Conservation (phyloP, 1,140 invertebrate species). For the Tribolium castaneum region DNA sequence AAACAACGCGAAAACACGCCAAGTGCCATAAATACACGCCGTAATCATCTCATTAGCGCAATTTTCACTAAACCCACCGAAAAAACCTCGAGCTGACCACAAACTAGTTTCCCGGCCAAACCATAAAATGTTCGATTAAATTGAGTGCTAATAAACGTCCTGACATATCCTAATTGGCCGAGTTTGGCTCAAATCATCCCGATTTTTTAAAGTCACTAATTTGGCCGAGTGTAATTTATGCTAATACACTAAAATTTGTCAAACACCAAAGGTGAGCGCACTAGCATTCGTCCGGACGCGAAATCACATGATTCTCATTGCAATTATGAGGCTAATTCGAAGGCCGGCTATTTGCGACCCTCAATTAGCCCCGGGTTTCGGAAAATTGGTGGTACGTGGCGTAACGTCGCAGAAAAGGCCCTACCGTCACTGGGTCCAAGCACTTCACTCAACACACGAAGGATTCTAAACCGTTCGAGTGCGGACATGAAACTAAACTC, state of each 20-base stretch:
- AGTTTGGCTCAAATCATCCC: background rate
- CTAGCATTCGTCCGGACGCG: background rate
- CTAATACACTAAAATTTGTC: background rate
- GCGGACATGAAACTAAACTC: slow-evolving; percentile 19
- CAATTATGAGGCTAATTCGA: slow-evolving; percentile 13
- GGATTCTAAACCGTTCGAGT: slow-evolving; percentile 11
- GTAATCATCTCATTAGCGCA: background rate
- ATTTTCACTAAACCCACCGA: background rate
- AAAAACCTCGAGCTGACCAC: background rate
- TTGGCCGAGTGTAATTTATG: background rate
- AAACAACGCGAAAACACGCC: no score
- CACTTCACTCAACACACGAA: background rate
- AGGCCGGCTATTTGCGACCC: background rate
- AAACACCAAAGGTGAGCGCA: background rate
- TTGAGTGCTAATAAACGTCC: slow-evolving; percentile 1
- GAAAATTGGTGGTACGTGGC: no score
- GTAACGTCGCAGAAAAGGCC: background rate
- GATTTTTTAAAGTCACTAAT: slow-evolving; percentile 11
- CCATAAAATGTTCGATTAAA: slow-evolving; percentile 19
- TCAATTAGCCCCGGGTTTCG: background rate
- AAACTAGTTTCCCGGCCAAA: background rate
- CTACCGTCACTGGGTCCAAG: background rate
- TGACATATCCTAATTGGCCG: background rate
- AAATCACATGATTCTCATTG: background rate
- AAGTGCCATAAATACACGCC: no score